Conservation (phyloP, 2,888 invertebrate genomes). For the Automeris io region DNA sequence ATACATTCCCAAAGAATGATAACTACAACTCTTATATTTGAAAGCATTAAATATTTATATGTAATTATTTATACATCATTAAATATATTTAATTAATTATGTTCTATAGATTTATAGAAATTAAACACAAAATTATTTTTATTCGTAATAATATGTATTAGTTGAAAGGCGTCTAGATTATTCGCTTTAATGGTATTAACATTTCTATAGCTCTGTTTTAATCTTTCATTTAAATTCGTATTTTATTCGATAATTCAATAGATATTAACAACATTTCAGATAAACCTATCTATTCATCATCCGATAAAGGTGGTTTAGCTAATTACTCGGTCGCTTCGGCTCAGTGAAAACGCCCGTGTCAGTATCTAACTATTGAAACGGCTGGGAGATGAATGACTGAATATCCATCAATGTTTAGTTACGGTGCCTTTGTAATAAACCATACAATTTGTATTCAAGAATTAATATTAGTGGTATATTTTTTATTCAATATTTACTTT, state of each 20-base stretch:
- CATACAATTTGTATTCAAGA: background rate
- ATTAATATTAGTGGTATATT: background rate
- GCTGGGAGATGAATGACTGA: slow-evolving; percentile 33
- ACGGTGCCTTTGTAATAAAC: slow-evolving; percentile 13
- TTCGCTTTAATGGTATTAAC: no score
- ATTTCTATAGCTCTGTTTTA: no score
- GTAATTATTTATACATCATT: no score
- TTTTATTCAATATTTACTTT: no score
- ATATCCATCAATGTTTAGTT: slow-evolving; percentile 44
- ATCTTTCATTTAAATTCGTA: background rate
- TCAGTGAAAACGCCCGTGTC: slow-evolving; percentile 29
- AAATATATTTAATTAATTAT: no score
- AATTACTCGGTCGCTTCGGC: slow-evolving; percentile 26
- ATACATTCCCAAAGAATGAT: no score
- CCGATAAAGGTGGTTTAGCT: slow-evolving; percentile 30
- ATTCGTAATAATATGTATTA: no score
- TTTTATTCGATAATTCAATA: background rate
- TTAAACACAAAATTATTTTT: no score
- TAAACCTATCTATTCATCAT: slow-evolving; percentile 29
- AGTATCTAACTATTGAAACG: slow-evolving; percentile 25
- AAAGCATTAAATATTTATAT: no score
- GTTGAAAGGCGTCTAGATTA: no score
- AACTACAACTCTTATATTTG: no score
- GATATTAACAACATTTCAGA: background rate
- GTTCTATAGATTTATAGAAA: no score